Base-by-base conservation (phyloP, 2,797 vertebrate species). In the Leucoraja ocellata region DNA sequence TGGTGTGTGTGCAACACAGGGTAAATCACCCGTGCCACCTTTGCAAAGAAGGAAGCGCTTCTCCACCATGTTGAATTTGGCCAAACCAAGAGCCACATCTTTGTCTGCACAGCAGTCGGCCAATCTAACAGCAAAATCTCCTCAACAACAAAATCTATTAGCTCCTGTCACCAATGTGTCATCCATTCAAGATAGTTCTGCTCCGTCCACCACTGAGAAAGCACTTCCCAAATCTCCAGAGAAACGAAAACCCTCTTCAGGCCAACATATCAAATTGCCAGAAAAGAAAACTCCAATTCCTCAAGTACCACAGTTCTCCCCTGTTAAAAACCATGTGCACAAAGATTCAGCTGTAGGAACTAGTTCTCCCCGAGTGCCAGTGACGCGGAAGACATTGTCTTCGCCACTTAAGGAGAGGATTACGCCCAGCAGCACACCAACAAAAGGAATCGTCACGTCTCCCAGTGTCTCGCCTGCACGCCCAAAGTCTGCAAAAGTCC, bases 31-130 rank as follows among this genome's bases (percentile, higher is more conserved):
- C 21, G 94, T 95, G 46, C 94, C 96, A 93, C 95, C 96, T 93
- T 93, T 96, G 3, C 98, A 98, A 95, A 98, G 98, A 95, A 97
- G 98, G 95, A 99, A 98, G 94, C 96, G 98, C 21, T 95, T 98
- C 94, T 96, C 97, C 84, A 96, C 98, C 93, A 94, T 95, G 93
- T 96, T 96, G 58, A 97, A 96, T 94, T 93, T 96, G 88, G 95
- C 94, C 93, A 98, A 98, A 95, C 97, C 98, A 93, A 97, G 96
- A 95, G 95, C 97, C 88, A 95, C 95, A 18, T 95, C 96, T 93
- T 95, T 96, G 1, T 95, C 96, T 93, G 95, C 93, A 95, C 96
- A 93, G 74, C 81, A 28, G 65, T 88, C 94, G 61, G 93, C 84
- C 92, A 92, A 92, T 93, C 36, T 93, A 79, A 94, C 93, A 10